Evolutionary conservation across 2,797 vertebrate species (phyloP), one percentile per base, ranked within the genome.

Genomic region (Poecile montanus): DNA sequence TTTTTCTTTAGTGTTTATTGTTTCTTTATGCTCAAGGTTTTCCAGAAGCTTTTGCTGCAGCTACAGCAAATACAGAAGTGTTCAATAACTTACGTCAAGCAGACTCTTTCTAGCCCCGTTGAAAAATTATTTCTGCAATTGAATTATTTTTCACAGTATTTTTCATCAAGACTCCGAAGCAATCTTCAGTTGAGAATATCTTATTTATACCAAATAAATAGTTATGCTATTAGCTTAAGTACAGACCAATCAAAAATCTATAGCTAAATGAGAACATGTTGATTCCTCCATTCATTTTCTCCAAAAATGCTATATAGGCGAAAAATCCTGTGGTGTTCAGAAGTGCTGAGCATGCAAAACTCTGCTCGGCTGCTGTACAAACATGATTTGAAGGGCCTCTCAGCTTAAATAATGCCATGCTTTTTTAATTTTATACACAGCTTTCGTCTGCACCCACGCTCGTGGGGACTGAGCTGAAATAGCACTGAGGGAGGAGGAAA

Each of bases 191-290:
- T 40, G 48, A 96, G 65, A 92, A 83, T 44, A 34, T 36, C 77
- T 76, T 96, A 96, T 96, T 95, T 93, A 92, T 94, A 91, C 86
- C 93, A 95, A 95, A 95, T 94, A 93, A 95, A 92, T 92, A 95
- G 86, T 95, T 95, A 94, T 92, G 90, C 75, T 77, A 93, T 95
- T 93, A 97, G 84, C 77, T 87, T 91, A 95, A 97, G 84, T 96
- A 94, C 88, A 90, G 80, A 65, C 88, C 94, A 96, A 94, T 96
- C 93, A 94, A 50, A 94, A 71, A 95, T 88, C 86, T 82, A 91
- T 97, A 90, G 90, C 68, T 95, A 71, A 93, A 94, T 91, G 74
- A 95, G 90, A 61, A 90, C 60, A n/a, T 92, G 92, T 95, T 95
- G 96, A 94, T 95, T 95, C 85, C 84, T 87, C 84, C 84, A 93